phyloP scores from a whole-genome alignment of 2,888 invertebrate genomes.

The Pheosia gnoma region DNA sequence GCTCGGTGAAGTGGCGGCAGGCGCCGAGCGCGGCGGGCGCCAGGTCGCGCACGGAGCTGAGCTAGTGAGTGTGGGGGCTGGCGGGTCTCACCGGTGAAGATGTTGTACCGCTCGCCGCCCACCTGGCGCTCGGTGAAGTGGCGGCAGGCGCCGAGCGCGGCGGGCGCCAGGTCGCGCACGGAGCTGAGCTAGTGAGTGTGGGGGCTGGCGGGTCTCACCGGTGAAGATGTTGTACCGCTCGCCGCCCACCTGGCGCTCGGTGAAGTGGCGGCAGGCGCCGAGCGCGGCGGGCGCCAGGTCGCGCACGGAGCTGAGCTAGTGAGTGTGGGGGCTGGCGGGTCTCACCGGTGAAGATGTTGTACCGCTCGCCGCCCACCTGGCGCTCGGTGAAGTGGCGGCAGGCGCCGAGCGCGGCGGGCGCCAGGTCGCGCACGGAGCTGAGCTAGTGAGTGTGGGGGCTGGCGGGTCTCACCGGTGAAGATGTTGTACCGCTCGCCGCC shows the following conservation, averaged over 20 bases:
- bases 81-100: conserved; percentile 84
- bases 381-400: conserved; percentile 95
- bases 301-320: conserved; percentile 94
- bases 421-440: conserved; percentile 94
- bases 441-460: no score
- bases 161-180: conserved; percentile 91
- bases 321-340: no score
- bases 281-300: conserved; percentile 91
- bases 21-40: conserved; percentile 90
- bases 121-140: conserved; percentile 97
- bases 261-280: conserved; percentile 93
- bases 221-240: conserved; percentile 90
- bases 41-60: conserved; percentile 95
- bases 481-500: conserved; percentile 93
- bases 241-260: conserved; percentile 97
- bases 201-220: conserved; percentile 70
- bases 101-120: conserved; percentile 92
- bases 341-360: conserved; percentile 86
- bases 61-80: no score
- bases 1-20: conserved; percentile 95
- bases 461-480: conserved; percentile 82
- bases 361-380: conserved; percentile 96
- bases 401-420: conserved; percentile 90
- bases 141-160: conserved; percentile 92
- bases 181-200: no score